Conservation (phyloP, 2,888 invertebrate genomes). For the Aspidiotus rigidus region DNA sequence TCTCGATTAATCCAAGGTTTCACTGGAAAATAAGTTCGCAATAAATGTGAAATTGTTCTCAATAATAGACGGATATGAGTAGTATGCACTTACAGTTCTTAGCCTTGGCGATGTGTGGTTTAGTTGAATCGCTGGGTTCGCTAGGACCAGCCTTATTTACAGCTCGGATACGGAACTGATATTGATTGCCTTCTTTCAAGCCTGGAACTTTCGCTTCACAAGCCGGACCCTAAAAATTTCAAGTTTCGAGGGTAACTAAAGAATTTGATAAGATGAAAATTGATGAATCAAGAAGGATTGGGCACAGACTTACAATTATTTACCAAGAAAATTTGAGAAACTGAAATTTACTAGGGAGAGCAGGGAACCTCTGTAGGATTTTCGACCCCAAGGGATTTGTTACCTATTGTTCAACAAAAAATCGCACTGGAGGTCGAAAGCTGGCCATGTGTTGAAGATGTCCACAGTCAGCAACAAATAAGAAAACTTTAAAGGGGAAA, state of each 20-base stretch:
- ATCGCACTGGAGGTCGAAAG: too few species aligned
- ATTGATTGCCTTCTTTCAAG: conserved; percentile 79
- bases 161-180: conserved; percentile 91
- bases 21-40: conserved; percentile 50
- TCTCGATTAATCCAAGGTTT: conserved; percentile 93
- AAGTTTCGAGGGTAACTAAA: background rate
- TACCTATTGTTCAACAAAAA: too few species aligned
- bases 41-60: background rate
- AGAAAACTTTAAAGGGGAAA: too few species aligned
- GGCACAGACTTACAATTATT: too few species aligned
- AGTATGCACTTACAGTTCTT: conserved; percentile 66
- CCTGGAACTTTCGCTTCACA: conserved; percentile 76
- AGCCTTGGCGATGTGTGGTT: conserved; percentile 78
- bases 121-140: conserved; percentile 80
- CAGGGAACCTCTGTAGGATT: too few species aligned
- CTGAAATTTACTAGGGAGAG: too few species aligned
- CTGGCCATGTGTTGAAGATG: too few species aligned
- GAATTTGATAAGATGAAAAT: too few species aligned
- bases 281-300: too few species aligned
- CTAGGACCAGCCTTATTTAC: conserved; percentile 91
- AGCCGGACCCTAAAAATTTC: conserved; percentile 54
- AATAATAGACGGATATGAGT: background rate
- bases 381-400: too few species aligned
- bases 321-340: too few species aligned
- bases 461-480: too few species aligned